phyloP scores from a whole-genome alignment of 2,888 invertebrate species.

The Campoletis raptor region DNA sequence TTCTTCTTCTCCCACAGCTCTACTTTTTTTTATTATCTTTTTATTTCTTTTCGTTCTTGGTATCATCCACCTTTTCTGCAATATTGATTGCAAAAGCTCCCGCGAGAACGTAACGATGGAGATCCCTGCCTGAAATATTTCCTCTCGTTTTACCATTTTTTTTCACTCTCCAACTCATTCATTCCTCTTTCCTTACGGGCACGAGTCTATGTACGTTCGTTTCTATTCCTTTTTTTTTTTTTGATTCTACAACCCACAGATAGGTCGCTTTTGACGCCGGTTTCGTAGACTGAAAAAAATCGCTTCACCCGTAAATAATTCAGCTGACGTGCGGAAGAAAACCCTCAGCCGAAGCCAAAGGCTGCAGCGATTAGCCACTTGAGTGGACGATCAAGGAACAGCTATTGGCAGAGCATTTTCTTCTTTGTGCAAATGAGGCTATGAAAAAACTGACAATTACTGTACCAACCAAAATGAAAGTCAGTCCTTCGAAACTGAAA shows the following conservation, averaged over 20 bases:
- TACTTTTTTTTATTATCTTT: constrained; percentile 43
- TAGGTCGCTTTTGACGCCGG: constrained; percentile 46
- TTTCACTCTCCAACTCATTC: constrained; percentile 61
- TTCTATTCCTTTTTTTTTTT: constrained; percentile 19
- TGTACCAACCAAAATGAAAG: constrained; percentile 1
- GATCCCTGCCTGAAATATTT: constrained; percentile 65
- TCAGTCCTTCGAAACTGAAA: constrained; percentile 22
- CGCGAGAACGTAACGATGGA: constrained; percentile 75
- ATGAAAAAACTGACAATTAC: constrained; percentile 12
- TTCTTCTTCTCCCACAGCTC: constrained; percentile 54
- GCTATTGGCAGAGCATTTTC: background rate
- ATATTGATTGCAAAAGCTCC: constrained; percentile 81
- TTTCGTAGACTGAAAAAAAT: constrained; percentile 55
- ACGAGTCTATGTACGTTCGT: constrained; percentile 2
- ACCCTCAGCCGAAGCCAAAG: background rate
- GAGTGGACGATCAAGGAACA: constrained; percentile 2
- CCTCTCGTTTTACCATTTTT: constrained; percentile 38
- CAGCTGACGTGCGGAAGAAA: constrained; percentile 55
- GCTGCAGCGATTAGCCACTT: constrained; percentile 6
- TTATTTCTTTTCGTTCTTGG: constrained; percentile 54
- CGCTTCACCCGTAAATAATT: constrained; percentile 67
- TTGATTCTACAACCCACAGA: background rate
- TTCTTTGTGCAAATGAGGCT: background rate
- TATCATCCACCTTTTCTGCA: constrained; percentile 78
- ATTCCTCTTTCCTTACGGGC: constrained; percentile 28